Percentiles rank a stretch among this genome's conserved stretches.
Conservation (phyloP, 2,797 vertebrate genomes). For the Trachops cirrhosus region DNA sequence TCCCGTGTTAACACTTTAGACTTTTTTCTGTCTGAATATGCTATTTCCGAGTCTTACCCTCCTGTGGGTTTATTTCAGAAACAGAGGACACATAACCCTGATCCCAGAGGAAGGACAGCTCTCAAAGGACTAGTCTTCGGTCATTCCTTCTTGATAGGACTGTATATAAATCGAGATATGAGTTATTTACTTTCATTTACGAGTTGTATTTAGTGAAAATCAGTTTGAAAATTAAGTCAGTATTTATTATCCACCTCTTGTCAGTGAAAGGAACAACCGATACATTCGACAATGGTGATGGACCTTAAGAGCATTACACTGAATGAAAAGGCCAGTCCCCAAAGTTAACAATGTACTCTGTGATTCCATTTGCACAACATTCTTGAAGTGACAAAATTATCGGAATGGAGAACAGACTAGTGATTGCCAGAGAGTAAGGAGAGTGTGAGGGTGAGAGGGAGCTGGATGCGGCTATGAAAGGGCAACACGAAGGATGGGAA, state of each 20-base stretch:
- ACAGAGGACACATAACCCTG: background rate
- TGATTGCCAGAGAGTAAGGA: background rate
- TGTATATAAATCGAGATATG: background rate
- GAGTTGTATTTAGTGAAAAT: background rate
- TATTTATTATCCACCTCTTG: background rate
- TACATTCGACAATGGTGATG: background rate
- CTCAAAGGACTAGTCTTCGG: background rate
- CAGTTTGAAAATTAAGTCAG: background rate
- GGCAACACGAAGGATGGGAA: background rate
- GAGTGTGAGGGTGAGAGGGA: background rate
- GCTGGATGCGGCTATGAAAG: background rate
- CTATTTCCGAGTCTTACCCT: background rate
- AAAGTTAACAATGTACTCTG: background rate
- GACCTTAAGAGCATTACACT: background rate
- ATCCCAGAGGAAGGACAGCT: background rate
- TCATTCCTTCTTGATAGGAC: background rate
- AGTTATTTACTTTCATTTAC: background rate
- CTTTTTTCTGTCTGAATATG: background rate
- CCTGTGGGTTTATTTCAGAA: background rate
- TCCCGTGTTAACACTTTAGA: background rate
- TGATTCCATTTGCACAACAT: background rate
- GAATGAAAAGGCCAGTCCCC: background rate
- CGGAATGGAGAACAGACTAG: background rate
- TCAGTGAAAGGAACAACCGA: background rate
- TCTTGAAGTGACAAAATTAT: background rate